Evolutionary conservation across 2,888 invertebrate genomes (phyloP).

Genomic region (Aradus depressus): DNA sequence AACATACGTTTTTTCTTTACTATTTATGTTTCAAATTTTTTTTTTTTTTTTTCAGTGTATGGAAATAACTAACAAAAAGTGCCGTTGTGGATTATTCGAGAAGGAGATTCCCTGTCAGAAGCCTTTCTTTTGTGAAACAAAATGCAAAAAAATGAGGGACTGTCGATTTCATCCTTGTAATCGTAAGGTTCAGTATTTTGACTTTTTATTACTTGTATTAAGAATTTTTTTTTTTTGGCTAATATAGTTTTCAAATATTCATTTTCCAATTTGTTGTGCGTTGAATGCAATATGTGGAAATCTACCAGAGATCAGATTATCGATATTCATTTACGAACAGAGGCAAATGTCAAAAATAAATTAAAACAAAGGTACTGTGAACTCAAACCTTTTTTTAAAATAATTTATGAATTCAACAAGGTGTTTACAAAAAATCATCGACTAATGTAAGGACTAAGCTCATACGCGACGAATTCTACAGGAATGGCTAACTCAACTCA

Average conservation of each 20-base stretch:
- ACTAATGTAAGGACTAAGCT: too few species aligned
- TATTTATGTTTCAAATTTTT: constrained; percentile 5
- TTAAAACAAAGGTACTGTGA: too few species aligned
- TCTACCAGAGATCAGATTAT: too few species aligned
- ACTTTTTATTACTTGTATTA: not conserved
- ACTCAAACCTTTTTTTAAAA: too few species aligned
- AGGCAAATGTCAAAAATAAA: too few species aligned
- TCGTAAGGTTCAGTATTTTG: constrained; percentile 49
- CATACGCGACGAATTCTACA: too few species aligned
- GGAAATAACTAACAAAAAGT: constrained; percentile 64
- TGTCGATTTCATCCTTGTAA: constrained; percentile 85
- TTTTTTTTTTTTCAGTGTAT: constrained; percentile 41
- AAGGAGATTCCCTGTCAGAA: constrained; percentile 74
- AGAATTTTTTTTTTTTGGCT: constrained; percentile 10
- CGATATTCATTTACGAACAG: too few species aligned
- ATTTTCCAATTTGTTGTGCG: constrained; percentile 7
- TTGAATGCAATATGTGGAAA: too few species aligned
- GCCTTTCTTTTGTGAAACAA: constrained; percentile 74
- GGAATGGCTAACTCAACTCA: too few species aligned
- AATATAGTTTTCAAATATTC: not conserved
- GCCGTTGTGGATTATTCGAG: constrained; percentile 65
- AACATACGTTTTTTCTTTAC: not conserved
- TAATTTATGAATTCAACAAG: too few species aligned
- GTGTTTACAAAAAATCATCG: too few species aligned
- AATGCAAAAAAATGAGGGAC: constrained; percentile 67